A percentile compares a stretch with the other conserved stretches of the same genome.
phyloP scores from a whole-genome alignment of 1,140 invertebrate genomes.

The Oryzaephilus surinamensis region DNA sequence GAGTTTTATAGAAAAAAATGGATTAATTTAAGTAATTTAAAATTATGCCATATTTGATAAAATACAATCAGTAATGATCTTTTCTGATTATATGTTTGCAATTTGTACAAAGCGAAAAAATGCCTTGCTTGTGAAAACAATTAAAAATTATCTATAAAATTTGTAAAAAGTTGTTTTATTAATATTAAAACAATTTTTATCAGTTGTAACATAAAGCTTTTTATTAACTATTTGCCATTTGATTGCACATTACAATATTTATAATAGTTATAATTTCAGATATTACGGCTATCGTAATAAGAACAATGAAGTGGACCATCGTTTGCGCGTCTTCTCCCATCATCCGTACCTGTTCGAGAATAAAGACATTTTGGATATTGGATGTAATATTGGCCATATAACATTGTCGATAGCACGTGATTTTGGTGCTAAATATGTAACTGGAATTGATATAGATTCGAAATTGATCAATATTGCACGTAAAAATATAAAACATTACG shows the following conservation, averaged over 20 bases:
- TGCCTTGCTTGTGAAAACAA: no score
- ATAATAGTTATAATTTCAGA: conserved; percentile 38
- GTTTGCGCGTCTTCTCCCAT: conserved; percentile 68
- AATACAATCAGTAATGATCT: no score
- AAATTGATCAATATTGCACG: conserved; percentile 72
- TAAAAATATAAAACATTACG: conserved; percentile 72
- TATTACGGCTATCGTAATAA: conserved; percentile 93
- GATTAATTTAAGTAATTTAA: no score
- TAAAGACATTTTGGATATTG: conserved; percentile 92
- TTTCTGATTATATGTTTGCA: no score
- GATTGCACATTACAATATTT: no score
- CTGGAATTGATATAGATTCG: conserved; percentile 93
- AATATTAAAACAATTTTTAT: neutral
- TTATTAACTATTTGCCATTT: no score
- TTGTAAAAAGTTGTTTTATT: neutral
- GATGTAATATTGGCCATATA: conserved; percentile 94
- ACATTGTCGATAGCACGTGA: conserved; percentile 79
- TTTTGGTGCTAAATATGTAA: conserved; percentile 70
- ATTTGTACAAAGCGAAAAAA: no score
- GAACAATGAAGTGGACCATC: conserved; percentile 65
- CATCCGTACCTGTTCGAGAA: conserved; percentile 74
- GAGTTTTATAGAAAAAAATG: no score
- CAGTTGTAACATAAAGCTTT: no score
- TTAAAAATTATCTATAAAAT: no score
- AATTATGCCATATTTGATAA: no score